These are phyloP conservation scores for Bombyx huttoni DNA, from an alignment of 2,888 invertebrate genomes.

Conservation along the genomic window DNA sequence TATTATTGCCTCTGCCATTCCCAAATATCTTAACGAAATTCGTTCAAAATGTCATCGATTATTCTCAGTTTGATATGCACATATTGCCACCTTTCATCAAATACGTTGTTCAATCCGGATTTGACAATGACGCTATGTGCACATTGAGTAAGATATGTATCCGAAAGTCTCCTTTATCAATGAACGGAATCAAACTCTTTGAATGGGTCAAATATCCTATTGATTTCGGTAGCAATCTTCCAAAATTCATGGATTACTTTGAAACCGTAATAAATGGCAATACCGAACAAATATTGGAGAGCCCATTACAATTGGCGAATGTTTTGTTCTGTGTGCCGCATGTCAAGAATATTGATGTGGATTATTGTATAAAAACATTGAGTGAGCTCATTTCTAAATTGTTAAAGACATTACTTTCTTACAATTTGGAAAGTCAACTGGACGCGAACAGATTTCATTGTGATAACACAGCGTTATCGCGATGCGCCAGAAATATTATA, in stretches of 20 bases:
- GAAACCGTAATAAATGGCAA: slow-evolving; percentile 36
- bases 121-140: slow-evolving; percentile 69
- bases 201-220: slow-evolving; percentile 79
- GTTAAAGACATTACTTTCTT: slow-evolving; percentile 30
- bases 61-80: slow-evolving; percentile 80
- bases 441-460: slow-evolving; percentile 36
- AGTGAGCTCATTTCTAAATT: slow-evolving; percentile 42
- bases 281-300: slow-evolving; percentile 39
- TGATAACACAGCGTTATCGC: slow-evolving; percentile 36
- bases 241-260: slow-evolving; percentile 47
- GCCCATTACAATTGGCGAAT: slow-evolving; percentile 55
- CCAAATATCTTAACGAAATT: slow-evolving; percentile 74
- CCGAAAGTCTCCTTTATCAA: slow-evolving; percentile 75
- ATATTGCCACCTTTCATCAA: slow-evolving; percentile 78
- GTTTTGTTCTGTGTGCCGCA: slow-evolving; percentile 72
- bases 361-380: slow-evolving; percentile 30
- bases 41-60: slow-evolving; percentile 75
- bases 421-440: slow-evolving; percentile 35
- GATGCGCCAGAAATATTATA: slow-evolving; percentile 50
- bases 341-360: slow-evolving; percentile 54
- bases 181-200: slow-evolving; percentile 71
- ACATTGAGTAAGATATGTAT: slow-evolving; percentile 77
- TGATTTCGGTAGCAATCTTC: slow-evolving; percentile 61
- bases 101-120: slow-evolving; percentile 65
- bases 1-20: slow-evolving; percentile 71